Base-by-base conservation (phyloP, 2,888 invertebrate species). In the Limnephilus auricula region DNA sequence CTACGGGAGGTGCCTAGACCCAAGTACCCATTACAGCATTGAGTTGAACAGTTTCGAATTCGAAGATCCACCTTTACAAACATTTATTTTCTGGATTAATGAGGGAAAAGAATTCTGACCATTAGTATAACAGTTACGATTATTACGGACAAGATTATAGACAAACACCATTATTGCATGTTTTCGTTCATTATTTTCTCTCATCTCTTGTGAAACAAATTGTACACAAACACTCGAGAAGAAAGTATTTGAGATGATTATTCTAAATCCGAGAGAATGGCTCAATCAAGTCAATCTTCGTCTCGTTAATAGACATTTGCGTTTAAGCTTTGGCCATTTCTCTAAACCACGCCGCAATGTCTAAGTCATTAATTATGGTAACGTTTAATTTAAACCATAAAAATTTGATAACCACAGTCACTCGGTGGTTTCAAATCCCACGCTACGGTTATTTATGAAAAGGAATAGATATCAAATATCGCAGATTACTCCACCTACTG, bases 381-480 rank as follows among this genome's bases (percentile, higher is more conserved):
- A 79, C 85, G 89, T 91, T 92, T 92, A 91, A 91, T 92, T 91
- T 89, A 90, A 89, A 83, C 78, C 65, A 90, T 82, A 92, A 84
- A 90, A 78, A 90, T 90, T 87, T 92, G 90, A 90, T 90, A 91
- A 86, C 31, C 84, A 79, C 13, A 80, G 85, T 40, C 45, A 85
- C 34, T 50, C 34, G 80, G 31, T 45, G 65, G 84, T 78, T 82
- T 30, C n/a, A 50, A 25, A 37, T 92, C 92, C 90, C 92, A 92
- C 92, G 92, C 82, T 92, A 86, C 89, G 25, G 91, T 92, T 90
- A 92, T 92, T 92, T 90, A 90, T 91, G 87, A 89, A 84, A 65
- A 25, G 50, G 83, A 88, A 83, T 82, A 78, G 25, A 86, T 86
- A 86, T 86, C 86, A 86, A 86, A 86, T 90, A 91, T 90, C 91